Evolutionary conservation across 2,113 vertebrate genomes (phyloP), one percentile per base, ranked within the genome.

Genomic region (Percina caprodes): DNA sequence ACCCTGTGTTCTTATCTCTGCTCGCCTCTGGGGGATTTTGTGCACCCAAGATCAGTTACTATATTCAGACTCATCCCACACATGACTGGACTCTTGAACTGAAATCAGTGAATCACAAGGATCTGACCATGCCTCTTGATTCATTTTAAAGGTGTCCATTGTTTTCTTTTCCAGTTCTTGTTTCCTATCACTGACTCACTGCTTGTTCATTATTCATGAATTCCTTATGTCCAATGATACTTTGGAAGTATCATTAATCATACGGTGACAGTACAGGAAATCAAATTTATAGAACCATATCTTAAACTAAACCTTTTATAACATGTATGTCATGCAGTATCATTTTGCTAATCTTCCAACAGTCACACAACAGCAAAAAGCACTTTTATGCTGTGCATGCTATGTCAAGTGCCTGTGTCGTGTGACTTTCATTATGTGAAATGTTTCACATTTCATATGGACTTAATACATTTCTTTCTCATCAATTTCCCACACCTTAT

Each of bases 91-190:
- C 30, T 80, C 12, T 74, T 49, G 61, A 55, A 30, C 51, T 59
- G 65, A 51, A 74, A 60, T 80, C 73, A 74, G 51, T 80, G 85
- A 90, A 56, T 91, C 59, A 84, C 72, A 82, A 80, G 83, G 83
- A 86, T 78, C 6, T 71, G 60, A 49, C 61, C 63, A 23, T 83
- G 72, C 88, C 39, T 42, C 39, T 42, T 73, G 60, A 89, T 11
- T 88, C 79, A 76, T 69, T 63, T 45, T 62, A 61, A 86, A 89
- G 83, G 75, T 77, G 58, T 84, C 74, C 69, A 77, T 74, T 35
- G 12, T 69, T 83, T 65, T 54, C 42, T 79, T 74, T 66, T 42
- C 42, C 46, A 30, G 16, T 4, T 61, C 35, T 35, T 60, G 65
- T 58, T 45, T 26, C 16, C 35, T 71, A 0, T 77, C 46, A 42